Evolutionary conservation across 2,797 vertebrate genomes (phyloP), one percentile per base, ranked within the genome.

Genomic region (Hirundo rustica): DNA sequence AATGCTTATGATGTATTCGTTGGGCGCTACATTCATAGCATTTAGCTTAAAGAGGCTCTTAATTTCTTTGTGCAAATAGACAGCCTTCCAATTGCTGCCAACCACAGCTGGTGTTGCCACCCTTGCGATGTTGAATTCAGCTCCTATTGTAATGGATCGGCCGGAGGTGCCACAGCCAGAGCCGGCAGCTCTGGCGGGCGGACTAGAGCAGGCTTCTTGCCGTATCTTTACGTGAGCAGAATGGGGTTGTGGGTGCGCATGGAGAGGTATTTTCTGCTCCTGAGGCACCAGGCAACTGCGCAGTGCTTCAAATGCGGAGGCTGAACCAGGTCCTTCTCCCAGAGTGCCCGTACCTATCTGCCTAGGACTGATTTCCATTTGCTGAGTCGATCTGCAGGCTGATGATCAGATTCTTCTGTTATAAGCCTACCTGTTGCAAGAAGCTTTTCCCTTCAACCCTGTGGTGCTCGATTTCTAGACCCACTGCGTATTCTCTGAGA

Each of bases 251-350:
- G 92, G 86, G 91, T 77, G 81, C 38, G 62, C 90, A 53, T 21
- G 92, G 71, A 85, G 44, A 80, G 88, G 92, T 92, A 16, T 85
- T 71, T 80, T 85, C 81, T 83, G 76, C 50, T 92, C 68, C 64
- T 17, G 71, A 93, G 83, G 90, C 73, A 83, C 70, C 91, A 65
- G 80, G 92, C 92, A 92, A 68, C 95, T 93, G 95, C 64, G 84
- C 92, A 94, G 73, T 32, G 85, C 88, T 93, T 84, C 73, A 50
- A 5, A 78, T 5, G n/a, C 9, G 20, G 92, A 88, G 92, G 86
- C 89, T 81, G 88, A 95, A 78, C 34, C 66, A 29, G 58, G 74
- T 93, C 66, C 82, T 92, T 90, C 85, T 84, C 73, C 57, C 79
- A 61, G 65, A 65, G 71, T 30, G 30, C 68, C 67, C 0, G 3